Base-by-base conservation (phyloP, 2,797 vertebrate species). In the Liasis olivaceus region DNA sequence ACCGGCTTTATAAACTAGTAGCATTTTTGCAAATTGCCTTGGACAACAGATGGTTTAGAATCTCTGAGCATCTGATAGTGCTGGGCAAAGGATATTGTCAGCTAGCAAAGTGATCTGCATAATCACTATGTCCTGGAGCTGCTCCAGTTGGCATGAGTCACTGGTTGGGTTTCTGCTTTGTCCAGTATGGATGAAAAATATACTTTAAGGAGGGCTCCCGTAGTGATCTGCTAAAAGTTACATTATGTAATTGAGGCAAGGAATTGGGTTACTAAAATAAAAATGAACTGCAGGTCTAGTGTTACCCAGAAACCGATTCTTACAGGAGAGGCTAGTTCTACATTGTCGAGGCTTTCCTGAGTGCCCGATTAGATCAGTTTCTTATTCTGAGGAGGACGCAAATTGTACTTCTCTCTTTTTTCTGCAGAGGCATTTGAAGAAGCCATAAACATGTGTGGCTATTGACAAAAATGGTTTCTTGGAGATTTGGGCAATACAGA, bases 1-100 rank as follows among this genome's bases (percentile, higher is more conserved):
- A 9, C 28, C 9, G 22, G 42, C 64, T 66, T 66, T 88, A 60
- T 88, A 77, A 72, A 28, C 84, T n/a, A 56, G 56, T 64, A 90
- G 88, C 28, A 36, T 62, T 90, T 69, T 77, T 87, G n/a, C 63
- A 87, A 87, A 90, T 87, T 90, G 84, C 54, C 86, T 87, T 77
- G 89, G 72, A 69, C 42, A 26, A 58, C 92, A 90, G 84, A 93
- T 77, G 84, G 88, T 69, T 86, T 62, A 66, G 28, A 60, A 24
- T 90, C 51, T 6, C 14, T 81, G 88, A 85, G 89, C 26, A 69
- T 92, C 12, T 51, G 81, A 72, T 7, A 59, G 66, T 72, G 26
- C 56, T 54, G 64, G 84, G 56, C 58, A 90, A 85, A 69, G 87
- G 28, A 81, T 88, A 31, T 64, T 56, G 69, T 58, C 59, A 58